Evolutionary conservation across 2,797 vertebrate genomes (phyloP).

Genomic region (Fratercula arctica): DNA sequence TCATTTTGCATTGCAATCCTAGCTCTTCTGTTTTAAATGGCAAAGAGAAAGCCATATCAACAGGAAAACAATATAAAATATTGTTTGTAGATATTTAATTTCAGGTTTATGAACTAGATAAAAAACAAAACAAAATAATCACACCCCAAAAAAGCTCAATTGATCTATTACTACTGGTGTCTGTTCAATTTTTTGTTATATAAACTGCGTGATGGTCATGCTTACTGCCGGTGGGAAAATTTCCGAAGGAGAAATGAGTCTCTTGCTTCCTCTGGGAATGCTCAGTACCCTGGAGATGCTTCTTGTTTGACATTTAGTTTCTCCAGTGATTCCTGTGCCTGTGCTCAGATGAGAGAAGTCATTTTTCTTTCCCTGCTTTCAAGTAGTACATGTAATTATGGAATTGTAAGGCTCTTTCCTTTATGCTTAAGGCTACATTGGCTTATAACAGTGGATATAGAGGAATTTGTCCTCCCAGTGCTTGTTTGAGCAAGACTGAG

Average conservation of each 20-base stretch:
- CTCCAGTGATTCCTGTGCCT: constrained; percentile 45
- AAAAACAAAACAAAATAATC: neutral
- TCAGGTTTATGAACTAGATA: neutral
- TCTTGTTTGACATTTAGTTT: constrained; percentile 65
- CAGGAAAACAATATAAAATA: neutral
- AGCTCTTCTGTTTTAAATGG: neutral
- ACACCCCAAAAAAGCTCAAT: neutral
- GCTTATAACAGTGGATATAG: neutral
- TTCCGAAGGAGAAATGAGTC: constrained; percentile 61
- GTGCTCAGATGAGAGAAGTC: neutral
- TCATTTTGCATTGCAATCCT: neutral
- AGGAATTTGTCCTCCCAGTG: neutral
- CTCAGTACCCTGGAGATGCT: constrained; percentile 51
- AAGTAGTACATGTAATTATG: neutral
- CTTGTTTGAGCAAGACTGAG: neutral
- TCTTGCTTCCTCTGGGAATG: constrained; percentile 74
- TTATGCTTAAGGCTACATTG: neutral
- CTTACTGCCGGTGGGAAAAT: constrained; percentile 71
- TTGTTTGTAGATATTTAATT: neutral
- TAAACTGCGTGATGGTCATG: neutral
- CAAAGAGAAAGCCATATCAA: neutral
- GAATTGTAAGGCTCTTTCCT: neutral
- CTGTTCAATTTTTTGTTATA: constrained; percentile 25
- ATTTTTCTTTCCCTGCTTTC: constrained; percentile 18
- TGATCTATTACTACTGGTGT: constrained; percentile 49